Percentiles rank a stretch among this genome's conserved stretches.
Evolutionary conservation across 2,888 invertebrate genomes (phyloP).

Genomic region (Tipula helvola): DNA sequence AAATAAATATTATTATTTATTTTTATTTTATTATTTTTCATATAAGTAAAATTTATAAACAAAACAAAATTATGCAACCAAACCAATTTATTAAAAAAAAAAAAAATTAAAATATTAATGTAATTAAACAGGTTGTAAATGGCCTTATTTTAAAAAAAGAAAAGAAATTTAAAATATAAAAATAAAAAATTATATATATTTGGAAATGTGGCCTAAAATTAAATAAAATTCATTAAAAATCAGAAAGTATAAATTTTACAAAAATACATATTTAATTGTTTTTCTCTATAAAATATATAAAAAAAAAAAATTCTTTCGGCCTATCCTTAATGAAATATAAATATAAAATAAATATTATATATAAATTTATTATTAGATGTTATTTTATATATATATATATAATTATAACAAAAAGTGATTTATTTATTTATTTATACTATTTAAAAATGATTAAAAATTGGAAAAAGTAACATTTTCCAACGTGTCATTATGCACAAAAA

Average conservation of each 20-base stretch:
- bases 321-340: neutral
- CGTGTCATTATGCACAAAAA: constrained; percentile 9
- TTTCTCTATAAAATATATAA: neutral
- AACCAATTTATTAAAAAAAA: neutral
- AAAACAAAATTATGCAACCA: neutral
- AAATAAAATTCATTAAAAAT: neutral
- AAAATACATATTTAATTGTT: neutral
- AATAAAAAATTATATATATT: neutral
- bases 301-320: neutral
- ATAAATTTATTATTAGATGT: constrained; percentile 4
- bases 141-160: constrained; percentile 13
- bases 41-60: neutral
- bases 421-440: constrained; percentile 6
- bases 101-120: neutral
- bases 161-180: neutral
- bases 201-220: constrained; percentile 8
- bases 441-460: neutral
- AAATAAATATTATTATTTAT: neutral
- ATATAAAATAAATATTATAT: neutral
- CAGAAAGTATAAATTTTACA: neutral
- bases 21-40: neutral
- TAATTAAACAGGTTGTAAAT: constrained; percentile 15
- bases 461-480: neutral
- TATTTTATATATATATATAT: neutral
- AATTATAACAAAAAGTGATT: constrained; percentile 7